Conservation (phyloP, 2,113 vertebrate species). For the Mesocricetus auratus region DNA sequence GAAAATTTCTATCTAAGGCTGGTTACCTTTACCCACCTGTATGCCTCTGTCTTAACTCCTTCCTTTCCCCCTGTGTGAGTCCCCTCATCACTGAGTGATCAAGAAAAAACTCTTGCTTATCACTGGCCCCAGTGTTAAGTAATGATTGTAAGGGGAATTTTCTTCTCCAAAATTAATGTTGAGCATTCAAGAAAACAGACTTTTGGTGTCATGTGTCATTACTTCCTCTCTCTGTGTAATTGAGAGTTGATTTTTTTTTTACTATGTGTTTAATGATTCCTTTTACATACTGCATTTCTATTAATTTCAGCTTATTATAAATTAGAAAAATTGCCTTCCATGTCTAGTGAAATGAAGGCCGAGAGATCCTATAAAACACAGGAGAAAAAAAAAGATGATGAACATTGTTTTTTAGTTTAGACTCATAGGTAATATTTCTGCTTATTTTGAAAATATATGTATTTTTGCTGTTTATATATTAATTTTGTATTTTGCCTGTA, state of each 20-base stretch:
- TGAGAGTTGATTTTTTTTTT: conserved; percentile 57
- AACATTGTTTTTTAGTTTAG: conserved; percentile 47
- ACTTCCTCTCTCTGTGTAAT: conserved; percentile 57
- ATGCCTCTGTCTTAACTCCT: conserved; percentile 60
- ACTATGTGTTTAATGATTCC: not conserved
- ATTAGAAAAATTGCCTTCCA: conserved; percentile 8
- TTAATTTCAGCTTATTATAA: conserved; percentile 30
- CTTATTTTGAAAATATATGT: conserved; percentile 42
- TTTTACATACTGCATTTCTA: conserved; percentile 47
- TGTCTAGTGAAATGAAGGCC: not conserved
- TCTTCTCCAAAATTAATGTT: conserved; percentile 58
- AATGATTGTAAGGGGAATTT: conserved; percentile 55
- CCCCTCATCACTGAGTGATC: conserved; percentile 11
- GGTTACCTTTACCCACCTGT: conserved; percentile 72
- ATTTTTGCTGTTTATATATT: conserved; percentile 8
- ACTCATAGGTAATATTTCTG: conserved; percentile 21
- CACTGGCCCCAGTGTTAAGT: not conserved
- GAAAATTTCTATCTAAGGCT: not conserved
- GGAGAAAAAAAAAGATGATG: not conserved
- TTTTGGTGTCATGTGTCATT: conserved; percentile 42
- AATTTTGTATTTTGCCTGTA: conserved; percentile 35
- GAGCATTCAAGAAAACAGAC: conserved; percentile 21
- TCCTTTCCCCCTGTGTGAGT: conserved; percentile 51
- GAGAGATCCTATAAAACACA: conserved; percentile 22
- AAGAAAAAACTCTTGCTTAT: conserved; percentile 57